Evolutionary conservation across 2,797 vertebrate genomes (phyloP), one percentile per base, ranked within the genome.

Genomic region (Chaetodon trifasciatus): DNA sequence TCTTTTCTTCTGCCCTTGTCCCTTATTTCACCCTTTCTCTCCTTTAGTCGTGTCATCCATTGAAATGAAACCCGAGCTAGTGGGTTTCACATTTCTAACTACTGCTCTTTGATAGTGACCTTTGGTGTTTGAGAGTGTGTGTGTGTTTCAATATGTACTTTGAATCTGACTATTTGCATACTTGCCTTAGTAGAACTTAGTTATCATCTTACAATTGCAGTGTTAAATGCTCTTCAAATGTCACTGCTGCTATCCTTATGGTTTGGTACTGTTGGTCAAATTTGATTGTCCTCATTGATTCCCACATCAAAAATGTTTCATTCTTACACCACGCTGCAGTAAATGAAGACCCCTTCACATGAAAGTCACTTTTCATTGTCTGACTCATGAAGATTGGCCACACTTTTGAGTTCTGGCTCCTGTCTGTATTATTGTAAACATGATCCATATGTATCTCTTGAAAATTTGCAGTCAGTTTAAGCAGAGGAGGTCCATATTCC

Each of bases 121-220:
- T 68, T 40, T 32, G 52, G 11, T 35, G 16, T 65, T 0, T 60
- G 28, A 32, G 42, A 44, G 46, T 7, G 19, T 21, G 10, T 44
- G n/a, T 44, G 40, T 46, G 9, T 65, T 47, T 64, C 49, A 16
- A 1, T 52, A 55, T 19, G 10, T 53, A n/a, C 19, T 68, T 61
- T 64, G 12, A 57, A n/a, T 58, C 9, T 60, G 32, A 61, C n/a
- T 28, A 71, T 46, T 58, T 61, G n/a, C 56, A 72, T 12, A 39
- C 52, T 62, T 2, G 6, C 32, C 7, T 49, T 16, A 49, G 16
- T 19, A 6, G 47, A 7, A 19, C 39, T 40, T 40, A 11, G 39
- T 40, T 40, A 46, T 17, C 8, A 46, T 64, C 10, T 64, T 24
- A 64, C 23, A 50, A 6, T 56, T 21, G 8, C 46, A 49, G 44